A percentile compares a stretch with the other conserved stretches of the same genome.
Conservation (phyloP, 2,888 invertebrate species). For the Lapara coniferarum region DNA sequence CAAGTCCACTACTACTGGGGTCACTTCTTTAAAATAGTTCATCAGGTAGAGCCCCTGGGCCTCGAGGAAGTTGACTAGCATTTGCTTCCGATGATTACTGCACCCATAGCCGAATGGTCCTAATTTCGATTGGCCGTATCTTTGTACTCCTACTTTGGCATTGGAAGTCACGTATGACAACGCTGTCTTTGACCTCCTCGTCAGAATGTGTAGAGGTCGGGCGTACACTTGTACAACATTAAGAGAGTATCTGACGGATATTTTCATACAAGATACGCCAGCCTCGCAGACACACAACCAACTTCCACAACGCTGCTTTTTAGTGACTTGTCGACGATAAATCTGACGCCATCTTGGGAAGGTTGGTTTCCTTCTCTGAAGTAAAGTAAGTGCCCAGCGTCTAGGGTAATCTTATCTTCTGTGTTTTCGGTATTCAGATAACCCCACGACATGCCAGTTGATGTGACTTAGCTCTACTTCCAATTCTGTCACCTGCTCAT, state of each 20-base stretch:
- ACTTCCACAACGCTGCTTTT: no score
- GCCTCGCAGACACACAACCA: no score
- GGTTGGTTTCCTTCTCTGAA: neutral
- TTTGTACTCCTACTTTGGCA: slow-evolving; percentile 3
- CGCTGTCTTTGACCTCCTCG: slow-evolving; percentile 21
- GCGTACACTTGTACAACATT: no score
- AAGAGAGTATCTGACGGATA: no score
- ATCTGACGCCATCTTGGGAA: neutral
- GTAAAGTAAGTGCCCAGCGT: neutral
- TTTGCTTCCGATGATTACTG: slow-evolving; percentile 9
- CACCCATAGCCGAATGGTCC: slow-evolving; percentile 2
- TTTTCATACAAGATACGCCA: no score
- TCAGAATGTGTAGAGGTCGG: neutral
- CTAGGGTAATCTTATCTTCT: neutral
- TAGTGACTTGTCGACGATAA: neutral
- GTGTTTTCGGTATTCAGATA: no score
- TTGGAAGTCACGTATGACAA: slow-evolving; percentile 18
- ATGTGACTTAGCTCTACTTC: no score
- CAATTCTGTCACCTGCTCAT: no score
- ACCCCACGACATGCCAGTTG: no score
- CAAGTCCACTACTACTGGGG: no score
- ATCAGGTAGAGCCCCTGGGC: slow-evolving; percentile 27
- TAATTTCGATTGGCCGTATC: slow-evolving; percentile 6
- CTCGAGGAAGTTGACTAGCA: slow-evolving; percentile 23
- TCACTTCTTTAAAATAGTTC: slow-evolving; percentile 23